Percentiles rank a stretch among this genome's conserved stretches.
Conservation (phyloP, 1,140 invertebrate species). For the Danaus plexippus region DNA sequence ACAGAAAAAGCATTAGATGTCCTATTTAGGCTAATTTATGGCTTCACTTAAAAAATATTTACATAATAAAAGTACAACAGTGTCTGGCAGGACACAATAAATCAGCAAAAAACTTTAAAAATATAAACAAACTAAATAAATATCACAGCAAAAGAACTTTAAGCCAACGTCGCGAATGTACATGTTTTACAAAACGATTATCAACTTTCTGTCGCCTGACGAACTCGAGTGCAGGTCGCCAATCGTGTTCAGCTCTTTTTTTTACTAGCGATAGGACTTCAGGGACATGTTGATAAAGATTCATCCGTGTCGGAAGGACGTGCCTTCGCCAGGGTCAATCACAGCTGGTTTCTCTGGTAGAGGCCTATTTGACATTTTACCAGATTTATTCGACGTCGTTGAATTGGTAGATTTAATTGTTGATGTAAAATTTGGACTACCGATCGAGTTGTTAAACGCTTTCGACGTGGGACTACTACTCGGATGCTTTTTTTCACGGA, state of each 20-base stretch:
- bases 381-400: constrained; percentile 62
- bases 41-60: constrained; percentile 41
- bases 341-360: constrained; percentile 76
- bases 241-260: constrained; percentile 8
- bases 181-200: constrained; percentile 9
- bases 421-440: constrained; percentile 25
- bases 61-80: constrained; percentile 41
- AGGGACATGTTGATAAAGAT: constrained; percentile 8
- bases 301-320: constrained; percentile 45
- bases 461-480: constrained; percentile 24
- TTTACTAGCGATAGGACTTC: constrained; percentile 13
- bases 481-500: constrained; percentile 46
- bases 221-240: constrained; percentile 9
- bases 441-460: constrained; percentile 16
- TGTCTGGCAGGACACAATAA: constrained; percentile 46
- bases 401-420: constrained; percentile 54
- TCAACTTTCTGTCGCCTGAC: constrained; percentile 20
- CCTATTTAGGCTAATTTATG: constrained; percentile 2
- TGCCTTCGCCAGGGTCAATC: constrained; percentile 56
- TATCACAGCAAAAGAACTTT: constrained; percentile 65
- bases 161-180: constrained; percentile 30
- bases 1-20: constrained; percentile 11
- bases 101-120: constrained; percentile 34
- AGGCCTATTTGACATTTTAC: constrained; percentile 78
- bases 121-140: constrained; percentile 57